phyloP scores from a whole-genome alignment of 2,888 invertebrate species.

The Scaptodrosophila latifasciaeformis region DNA sequence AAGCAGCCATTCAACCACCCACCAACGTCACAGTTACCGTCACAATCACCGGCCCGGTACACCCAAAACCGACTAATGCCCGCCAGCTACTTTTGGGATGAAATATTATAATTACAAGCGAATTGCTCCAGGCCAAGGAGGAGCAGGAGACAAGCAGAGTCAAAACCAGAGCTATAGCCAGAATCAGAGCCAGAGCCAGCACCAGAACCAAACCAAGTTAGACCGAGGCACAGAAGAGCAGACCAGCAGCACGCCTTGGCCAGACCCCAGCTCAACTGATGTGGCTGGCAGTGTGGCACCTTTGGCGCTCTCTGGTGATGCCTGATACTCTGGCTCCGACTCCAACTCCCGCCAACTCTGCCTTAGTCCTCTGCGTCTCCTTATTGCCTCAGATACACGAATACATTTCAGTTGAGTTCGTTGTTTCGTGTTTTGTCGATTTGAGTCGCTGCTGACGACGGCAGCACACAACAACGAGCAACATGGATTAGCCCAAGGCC shows the following conservation, averaged over 20 bases:
- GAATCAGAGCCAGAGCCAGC: neutral
- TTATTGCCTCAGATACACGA: neutral
- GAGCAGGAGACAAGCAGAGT: constrained; percentile 35
- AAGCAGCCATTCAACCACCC: neutral
- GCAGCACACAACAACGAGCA: neutral
- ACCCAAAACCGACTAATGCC: constrained; percentile 69
- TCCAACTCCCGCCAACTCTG: neutral
- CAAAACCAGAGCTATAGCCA: too few relatives aligned
- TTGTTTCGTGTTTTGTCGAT: constrained; percentile 21
- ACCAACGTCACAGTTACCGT: neutral
- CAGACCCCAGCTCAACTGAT: constrained; percentile 19
- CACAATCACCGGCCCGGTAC: constrained; percentile 33
- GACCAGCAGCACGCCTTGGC: constrained; percentile 9
- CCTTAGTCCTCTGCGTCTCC: neutral
- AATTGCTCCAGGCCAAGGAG: constrained; percentile 65
- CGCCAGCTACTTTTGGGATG: constrained; percentile 74
- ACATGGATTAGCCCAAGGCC: neutral
- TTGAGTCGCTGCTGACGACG: neutral
- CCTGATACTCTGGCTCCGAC: neutral
- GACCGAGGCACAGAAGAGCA: constrained; percentile 10
- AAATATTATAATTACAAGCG: constrained; percentile 76
- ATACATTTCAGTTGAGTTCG: neutral
- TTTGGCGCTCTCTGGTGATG: neutral
- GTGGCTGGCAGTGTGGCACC: constrained; percentile 33
- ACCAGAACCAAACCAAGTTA: constrained; percentile 1